A percentile compares a stretch with the other conserved stretches of the same genome.
phyloP scores from a whole-genome alignment of 2,888 invertebrate genomes.

The Andricus curvator region DNA sequence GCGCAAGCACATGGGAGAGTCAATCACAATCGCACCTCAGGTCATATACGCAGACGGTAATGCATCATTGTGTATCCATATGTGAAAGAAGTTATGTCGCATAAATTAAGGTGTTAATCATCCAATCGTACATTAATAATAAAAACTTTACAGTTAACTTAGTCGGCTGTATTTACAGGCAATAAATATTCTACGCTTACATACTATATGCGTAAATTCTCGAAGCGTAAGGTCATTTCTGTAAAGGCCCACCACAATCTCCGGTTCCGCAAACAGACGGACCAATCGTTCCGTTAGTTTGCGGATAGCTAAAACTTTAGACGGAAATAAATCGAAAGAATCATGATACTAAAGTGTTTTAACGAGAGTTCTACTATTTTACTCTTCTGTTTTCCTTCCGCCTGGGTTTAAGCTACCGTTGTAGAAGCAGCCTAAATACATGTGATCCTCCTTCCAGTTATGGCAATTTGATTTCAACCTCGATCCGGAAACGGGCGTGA shows the following conservation, averaged over 20 bases:
- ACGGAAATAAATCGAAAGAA: background rate
- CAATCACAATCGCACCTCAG: slow-evolving; percentile 53
- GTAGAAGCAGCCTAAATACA: slow-evolving; percentile 11
- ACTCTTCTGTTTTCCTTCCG: background rate
- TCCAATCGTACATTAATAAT: slow-evolving; percentile 48
- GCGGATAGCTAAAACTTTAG: background rate
- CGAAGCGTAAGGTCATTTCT: slow-evolving; percentile 22
- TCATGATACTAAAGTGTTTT: no score
- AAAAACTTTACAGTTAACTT: slow-evolving; percentile 58
- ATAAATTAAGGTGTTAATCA: slow-evolving; percentile 61
- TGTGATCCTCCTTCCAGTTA: slow-evolving; percentile 2
- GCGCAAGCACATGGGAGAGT: slow-evolving; percentile 63
- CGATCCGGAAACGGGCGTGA: background rate
- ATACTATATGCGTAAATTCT: slow-evolving; percentile 29
- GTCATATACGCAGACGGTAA: slow-evolving; percentile 35
- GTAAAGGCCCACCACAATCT: background rate
- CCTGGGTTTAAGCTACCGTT: background rate
- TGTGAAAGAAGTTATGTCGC: slow-evolving; percentile 50
- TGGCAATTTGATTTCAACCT: slow-evolving; percentile 31
- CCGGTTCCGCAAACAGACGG: background rate
- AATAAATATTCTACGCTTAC: slow-evolving; percentile 71
- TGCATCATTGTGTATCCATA: slow-evolving; percentile 52
- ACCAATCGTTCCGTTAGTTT: background rate
- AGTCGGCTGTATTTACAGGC: slow-evolving; percentile 71
- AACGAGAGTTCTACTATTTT: no score